Base-by-base conservation (phyloP, 2,797 vertebrate genomes). In the Pelochelys cantorii region DNA sequence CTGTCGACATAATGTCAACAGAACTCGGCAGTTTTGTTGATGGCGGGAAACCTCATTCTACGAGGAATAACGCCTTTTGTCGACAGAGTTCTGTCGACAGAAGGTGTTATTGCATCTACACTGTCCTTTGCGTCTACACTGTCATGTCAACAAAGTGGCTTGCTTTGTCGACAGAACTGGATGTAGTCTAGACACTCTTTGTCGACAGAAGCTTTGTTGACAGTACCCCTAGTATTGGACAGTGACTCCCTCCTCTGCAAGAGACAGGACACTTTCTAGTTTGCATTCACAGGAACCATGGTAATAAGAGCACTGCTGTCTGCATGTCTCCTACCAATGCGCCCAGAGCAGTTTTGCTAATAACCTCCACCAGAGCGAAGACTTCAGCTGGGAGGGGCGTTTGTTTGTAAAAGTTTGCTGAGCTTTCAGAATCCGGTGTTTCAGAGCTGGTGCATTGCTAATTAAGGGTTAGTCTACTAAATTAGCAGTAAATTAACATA, bases 401-500 rank as follows among this genome's bases (percentile, higher is more conserved):
- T 7, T 34, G 17, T 17, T 54, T 74, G 65, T 97, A 94, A 94
- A 96, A 96, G 15, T 95, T 96, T 97, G 91, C 97, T 97, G 95
- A 97, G 95, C 88, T 97, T 98, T 97, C 94, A 97, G 84, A 95
- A 96, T 96, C 83, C 90, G 85, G 80, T 96, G 83, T 97, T 98
- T 97, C 88, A 95, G 90, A 95, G 86, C 92, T 95, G 93, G 82
- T 42, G 95, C 81, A 1, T 95, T 96, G 89, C 95, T 98, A 97
- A 98, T 98, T 97, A 97, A 96, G 88, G 96, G 95, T 97, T 95
- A 97, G 96, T 95, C 94, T 94, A 96, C 86, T 97, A 97, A 97
- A 98, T 98, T 98, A 98, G 90, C 94, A 96, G 96, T 96, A 97
- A 98, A 98, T 98, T 98, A 97, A 96, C 93, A 94, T 95, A 96